Evolutionary conservation across 1,140 invertebrate species (phyloP).

Genomic region (Drosophila willistoni): DNA sequence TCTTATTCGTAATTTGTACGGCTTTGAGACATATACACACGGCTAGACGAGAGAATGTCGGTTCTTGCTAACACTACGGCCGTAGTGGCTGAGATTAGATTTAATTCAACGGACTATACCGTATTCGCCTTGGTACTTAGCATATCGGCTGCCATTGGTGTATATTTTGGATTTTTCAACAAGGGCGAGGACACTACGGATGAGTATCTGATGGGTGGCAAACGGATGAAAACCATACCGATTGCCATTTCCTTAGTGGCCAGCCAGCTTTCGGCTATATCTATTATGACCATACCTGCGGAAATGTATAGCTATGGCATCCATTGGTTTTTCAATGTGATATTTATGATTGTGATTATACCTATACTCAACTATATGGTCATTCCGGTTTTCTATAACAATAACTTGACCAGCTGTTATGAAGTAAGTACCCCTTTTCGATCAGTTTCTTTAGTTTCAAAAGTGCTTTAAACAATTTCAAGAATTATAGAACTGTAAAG

Average conservation of each 20-base stretch:
- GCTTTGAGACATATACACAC: background rate
- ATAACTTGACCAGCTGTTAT: constrained; percentile 91
- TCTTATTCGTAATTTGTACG: background rate
- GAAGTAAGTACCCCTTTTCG: constrained; percentile 85
- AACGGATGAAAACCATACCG: constrained; percentile 87
- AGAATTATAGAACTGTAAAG: too few species aligned
- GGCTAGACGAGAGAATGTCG: constrained; percentile 38
- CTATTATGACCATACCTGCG: constrained; percentile 90
- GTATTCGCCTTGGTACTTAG: constrained; percentile 87
- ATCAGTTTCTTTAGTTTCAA: too few species aligned
- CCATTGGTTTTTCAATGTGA: constrained; percentile 86
- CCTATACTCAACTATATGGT: constrained; percentile 88
- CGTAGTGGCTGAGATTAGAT: constrained; percentile 60
- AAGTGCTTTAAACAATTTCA: too few species aligned
- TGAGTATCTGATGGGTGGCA: constrained; percentile 86
- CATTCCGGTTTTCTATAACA: constrained; percentile 92
- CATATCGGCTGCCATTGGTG: constrained; percentile 86
- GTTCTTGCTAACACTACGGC: constrained; percentile 40
- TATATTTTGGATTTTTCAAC: constrained; percentile 86
- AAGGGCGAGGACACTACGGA: constrained; percentile 84
- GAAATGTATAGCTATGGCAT: constrained; percentile 92
- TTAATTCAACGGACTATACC: constrained; percentile 85
- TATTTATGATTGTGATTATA: constrained; percentile 88
- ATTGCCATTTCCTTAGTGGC: constrained; percentile 88
- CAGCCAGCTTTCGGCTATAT: constrained; percentile 92